Conservation (phyloP, 2,113 vertebrate genomes). For the Salvator merianae region DNA sequence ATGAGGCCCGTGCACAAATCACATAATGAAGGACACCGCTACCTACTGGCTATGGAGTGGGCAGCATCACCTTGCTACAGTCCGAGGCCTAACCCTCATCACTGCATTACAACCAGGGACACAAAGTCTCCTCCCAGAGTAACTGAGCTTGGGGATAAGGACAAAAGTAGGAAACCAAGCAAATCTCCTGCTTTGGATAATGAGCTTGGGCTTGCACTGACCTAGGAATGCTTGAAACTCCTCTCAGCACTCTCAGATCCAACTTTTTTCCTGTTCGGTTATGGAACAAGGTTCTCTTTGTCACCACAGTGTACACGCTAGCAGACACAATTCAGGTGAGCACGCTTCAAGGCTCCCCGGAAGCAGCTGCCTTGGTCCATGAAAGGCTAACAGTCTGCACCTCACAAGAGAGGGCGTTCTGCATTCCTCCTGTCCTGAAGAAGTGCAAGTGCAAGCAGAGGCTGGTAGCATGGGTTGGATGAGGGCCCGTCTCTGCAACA, state of each 20-base stretch:
- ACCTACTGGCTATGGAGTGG: constrained; percentile 12
- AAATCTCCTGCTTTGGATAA: not conserved
- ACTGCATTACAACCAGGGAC: not conserved
- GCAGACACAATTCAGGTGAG: not conserved
- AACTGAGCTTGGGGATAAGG: not conserved
- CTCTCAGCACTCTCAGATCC: not conserved
- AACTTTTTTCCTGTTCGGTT: not conserved
- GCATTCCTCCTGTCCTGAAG: not conserved
- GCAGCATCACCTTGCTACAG: not conserved
- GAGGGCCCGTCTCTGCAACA: not conserved
- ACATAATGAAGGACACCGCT: constrained; percentile 29
- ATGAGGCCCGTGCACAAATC: constrained; percentile 25
- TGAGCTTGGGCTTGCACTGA: not conserved
- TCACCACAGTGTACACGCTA: not conserved
- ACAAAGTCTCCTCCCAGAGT: not conserved
- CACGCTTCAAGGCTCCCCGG: not conserved
- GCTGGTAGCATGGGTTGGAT: not conserved
- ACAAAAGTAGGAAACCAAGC: not conserved
- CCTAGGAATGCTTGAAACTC: not conserved
- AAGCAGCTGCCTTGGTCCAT: not conserved
- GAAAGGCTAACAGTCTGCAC: constrained; percentile 4
- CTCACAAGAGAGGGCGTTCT: rapidly evolving
- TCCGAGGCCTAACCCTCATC: not conserved
- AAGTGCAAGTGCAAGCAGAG: rapidly evolving
- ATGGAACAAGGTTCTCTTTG: not conserved